Conservation (phyloP, 2,797 vertebrate genomes). For the Macropodus opercularis region DNA sequence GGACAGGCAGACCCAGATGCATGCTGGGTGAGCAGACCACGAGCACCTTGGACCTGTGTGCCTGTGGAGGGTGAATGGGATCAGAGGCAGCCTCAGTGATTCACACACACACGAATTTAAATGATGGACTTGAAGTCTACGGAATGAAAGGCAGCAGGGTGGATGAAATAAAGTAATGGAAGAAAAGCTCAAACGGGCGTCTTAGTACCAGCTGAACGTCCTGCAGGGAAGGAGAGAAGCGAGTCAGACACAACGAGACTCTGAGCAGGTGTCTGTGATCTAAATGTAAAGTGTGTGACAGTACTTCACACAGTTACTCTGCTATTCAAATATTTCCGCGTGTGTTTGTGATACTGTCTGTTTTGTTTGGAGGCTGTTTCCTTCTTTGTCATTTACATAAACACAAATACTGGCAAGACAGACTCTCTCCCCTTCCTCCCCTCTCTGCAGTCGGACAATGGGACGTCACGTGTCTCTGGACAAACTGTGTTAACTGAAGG, state of each 20-base stretch:
- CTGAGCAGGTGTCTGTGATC: not conserved
- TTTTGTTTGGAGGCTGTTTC: slow-evolving; percentile 62
- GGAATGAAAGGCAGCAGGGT: not conserved
- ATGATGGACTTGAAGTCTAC: not conserved
- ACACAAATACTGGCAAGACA: slow-evolving; percentile 53
- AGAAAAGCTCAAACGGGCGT: no score
- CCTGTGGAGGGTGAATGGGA: no score
- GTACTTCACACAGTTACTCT: not conserved
- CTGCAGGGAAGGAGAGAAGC: no score
- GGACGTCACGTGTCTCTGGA: slow-evolving; percentile 53
- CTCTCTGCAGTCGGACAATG: slow-evolving; percentile 51
- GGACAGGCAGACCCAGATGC: not conserved
- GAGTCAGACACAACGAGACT: no score
- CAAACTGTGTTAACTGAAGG: slow-evolving; percentile 37
- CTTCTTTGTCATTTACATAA: slow-evolving; percentile 67
- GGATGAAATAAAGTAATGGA: no score
- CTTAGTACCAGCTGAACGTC: no score
- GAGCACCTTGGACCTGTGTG: no score
- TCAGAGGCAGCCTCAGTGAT: no score
- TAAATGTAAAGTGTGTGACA: slow-evolving; percentile 2
- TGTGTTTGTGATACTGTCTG: slow-evolving; percentile 52
- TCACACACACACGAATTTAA: no score
- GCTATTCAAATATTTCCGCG: slow-evolving; percentile 28
- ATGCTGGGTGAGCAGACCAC: no score
- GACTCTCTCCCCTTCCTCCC: not conserved